phyloP scores from a whole-genome alignment of 2,113 vertebrate species.

The Phainopepla nitens region DNA sequence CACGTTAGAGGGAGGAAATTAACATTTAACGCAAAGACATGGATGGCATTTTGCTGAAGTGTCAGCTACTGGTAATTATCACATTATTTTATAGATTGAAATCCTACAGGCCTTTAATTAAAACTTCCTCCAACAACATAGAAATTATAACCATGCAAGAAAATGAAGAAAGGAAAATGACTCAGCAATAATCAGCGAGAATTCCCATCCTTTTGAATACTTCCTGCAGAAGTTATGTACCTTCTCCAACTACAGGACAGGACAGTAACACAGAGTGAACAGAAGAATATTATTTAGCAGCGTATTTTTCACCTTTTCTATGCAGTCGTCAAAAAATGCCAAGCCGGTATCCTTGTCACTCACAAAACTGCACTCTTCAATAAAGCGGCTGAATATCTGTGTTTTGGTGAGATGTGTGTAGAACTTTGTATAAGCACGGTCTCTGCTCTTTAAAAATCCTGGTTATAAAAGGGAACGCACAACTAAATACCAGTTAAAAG shows the following conservation, averaged over 20 bases:
- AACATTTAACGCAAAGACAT: not conserved
- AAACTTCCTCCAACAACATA: not conserved
- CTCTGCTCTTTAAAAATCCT: slow-evolving; percentile 97
- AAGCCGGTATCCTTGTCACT: slow-evolving; percentile 98
- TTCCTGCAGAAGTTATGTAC: not conserved
- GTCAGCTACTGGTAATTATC: not conserved
- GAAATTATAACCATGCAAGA: not conserved
- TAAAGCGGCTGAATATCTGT: slow-evolving; percentile 97
- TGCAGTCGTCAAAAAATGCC: slow-evolving; percentile 98
- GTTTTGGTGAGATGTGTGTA: slow-evolving; percentile 92
- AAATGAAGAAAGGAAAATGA: not conserved
- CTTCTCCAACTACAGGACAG: not conserved
- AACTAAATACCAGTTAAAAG: not conserved
- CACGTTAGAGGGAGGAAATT: not conserved
- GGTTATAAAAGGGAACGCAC: slow-evolving; percentile 24
- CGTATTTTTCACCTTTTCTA: slow-evolving; percentile 87
- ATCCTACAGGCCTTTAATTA: not conserved
- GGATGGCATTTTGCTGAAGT: not conserved
- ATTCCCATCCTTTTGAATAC: not conserved
- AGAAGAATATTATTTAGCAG: not conserved
- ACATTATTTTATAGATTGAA: not conserved
- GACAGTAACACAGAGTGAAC: not conserved
- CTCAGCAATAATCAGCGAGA: not conserved
- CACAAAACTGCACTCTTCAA: slow-evolving; percentile 98
- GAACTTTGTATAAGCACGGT: slow-evolving; percentile 94